Evolutionary conservation across 30 jellyfish, hydroid and myxozoan species (phyloP).

Genomic region (Aurelia coerulea): DNA sequence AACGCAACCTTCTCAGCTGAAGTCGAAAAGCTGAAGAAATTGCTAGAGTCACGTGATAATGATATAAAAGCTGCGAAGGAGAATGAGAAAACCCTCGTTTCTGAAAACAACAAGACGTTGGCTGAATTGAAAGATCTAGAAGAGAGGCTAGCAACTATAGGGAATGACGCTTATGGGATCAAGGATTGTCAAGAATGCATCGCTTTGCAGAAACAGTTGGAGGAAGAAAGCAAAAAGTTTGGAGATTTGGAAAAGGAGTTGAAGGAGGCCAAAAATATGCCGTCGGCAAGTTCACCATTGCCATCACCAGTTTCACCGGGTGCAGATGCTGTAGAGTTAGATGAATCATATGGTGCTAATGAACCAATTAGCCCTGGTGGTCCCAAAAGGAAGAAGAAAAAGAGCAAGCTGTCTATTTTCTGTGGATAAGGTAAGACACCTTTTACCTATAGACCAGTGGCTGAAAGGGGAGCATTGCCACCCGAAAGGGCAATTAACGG

Average conservation of each 20-base stretch:
- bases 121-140: conserved; percentile 21
- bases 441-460: too few species aligned
- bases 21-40: conserved; percentile 2
- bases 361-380: conserved; percentile 32
- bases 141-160: conserved; percentile 7
- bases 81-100: conserved; percentile 38
- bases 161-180: not conserved
- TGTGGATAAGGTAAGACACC: conserved; percentile 37
- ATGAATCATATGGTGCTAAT: conserved; percentile 38
- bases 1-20: conserved; percentile 5
- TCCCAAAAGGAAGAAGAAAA: conserved; percentile 23
- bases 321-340: conserved; percentile 13
- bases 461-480: too few species aligned
- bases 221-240: conserved; percentile 10
- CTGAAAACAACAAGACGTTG: conserved; percentile 7
- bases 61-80: conserved; percentile 34
- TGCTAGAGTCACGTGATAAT: conserved; percentile 7
- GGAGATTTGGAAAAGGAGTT: not conserved
- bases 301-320: conserved; percentile 1
- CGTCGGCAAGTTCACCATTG: not conserved
- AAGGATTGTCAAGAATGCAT: conserved; percentile 17
- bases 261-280: not conserved
- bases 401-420: conserved; percentile 27
- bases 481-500: too few species aligned
- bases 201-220: conserved; percentile 5